Base-by-base conservation (phyloP, 2,797 vertebrate genomes). In the Gobionotothen gibberifrons region DNA sequence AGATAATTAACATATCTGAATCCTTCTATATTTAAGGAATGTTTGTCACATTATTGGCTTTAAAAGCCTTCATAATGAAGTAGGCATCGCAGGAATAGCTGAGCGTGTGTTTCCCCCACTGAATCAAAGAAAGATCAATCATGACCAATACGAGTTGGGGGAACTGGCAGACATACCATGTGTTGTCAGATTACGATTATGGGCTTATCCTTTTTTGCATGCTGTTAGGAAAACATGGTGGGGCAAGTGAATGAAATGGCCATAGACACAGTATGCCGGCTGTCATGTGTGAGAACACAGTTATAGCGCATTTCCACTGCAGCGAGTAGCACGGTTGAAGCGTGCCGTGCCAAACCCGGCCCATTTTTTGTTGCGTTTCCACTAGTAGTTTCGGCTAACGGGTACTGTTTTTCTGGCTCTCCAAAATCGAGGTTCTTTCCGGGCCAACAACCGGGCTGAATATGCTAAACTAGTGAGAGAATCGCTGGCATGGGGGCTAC, bases 161-260 rank as follows among this genome's bases (percentile, higher is more conserved):
- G 71, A 62, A 67, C 29, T 79, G 46, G 58, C 46, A 68, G 66
- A 73, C 65, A 46, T 46, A 56, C 60, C 68, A 68, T 76, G 76
- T 74, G 65, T 69, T 79, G 73, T 79, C 82, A 52, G 83, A 85
- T 85, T 79, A 83, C 2, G 8, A 62, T 72, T 61, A 77, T 40
- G 69, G 17, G 56, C 48, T 83, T 67, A 79, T 81, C 72, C 48
- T 42, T 64, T 48, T 62, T 32, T 72, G 64, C 43, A 56, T 67
- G 46, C 29, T 10, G 46, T 80, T 69, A 6, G 26, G 4, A 56
- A 79, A 76, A 65, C 53, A 59, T 14, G n/a, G 49, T 46, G 44
- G 3, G 8, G 32, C 9, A 62, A 63, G 57, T 58, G 56, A 82
- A 77, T 68, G 72, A 78, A 62, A 52, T 42, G 42, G 69, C 56